Conservation (phyloP, 2,888 invertebrate species). For the Zaprionus obscuricornis region DNA sequence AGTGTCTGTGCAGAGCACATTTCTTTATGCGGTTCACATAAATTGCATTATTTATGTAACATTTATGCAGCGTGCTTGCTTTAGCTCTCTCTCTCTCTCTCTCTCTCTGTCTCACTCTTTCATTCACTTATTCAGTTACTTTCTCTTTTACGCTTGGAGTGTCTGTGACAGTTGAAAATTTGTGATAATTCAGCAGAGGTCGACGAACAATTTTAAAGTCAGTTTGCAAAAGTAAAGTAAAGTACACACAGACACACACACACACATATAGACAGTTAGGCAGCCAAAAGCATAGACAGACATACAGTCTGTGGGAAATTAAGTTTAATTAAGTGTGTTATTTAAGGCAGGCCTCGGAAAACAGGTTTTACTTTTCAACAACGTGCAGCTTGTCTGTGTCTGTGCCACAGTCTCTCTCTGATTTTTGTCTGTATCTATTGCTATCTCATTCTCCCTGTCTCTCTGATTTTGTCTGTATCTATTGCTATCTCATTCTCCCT, state of each 20-base stretch:
- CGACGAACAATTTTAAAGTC: slow-evolving; percentile 23
- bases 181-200: slow-evolving; percentile 42
- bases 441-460: too few relatives aligned
- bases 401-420: too few relatives aligned
- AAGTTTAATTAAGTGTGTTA: slow-evolving; percentile 67
- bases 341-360: slow-evolving; percentile 38
- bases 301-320: slow-evolving; percentile 48
- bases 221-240: background rate
- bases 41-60: slow-evolving; percentile 74
- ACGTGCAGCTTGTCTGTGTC: slow-evolving; percentile 23
- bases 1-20: slow-evolving; percentile 70
- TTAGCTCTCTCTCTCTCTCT: background rate
- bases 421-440: too few relatives aligned
- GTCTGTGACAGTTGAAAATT: slow-evolving; percentile 53
- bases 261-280: background rate
- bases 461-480: too few relatives aligned
- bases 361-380: slow-evolving; percentile 35
- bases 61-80: slow-evolving; percentile 48
- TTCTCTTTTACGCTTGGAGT: background rate
- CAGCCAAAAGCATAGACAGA: background rate
- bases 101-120: background rate
- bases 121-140: background rate
- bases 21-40: slow-evolving; percentile 71
- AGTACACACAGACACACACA: background rate
- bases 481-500: too few relatives aligned